Percentiles rank a stretch among this genome's conserved stretches.
Conservation (phyloP, 2,113 vertebrate species). For the Gambusia holbrooki region DNA sequence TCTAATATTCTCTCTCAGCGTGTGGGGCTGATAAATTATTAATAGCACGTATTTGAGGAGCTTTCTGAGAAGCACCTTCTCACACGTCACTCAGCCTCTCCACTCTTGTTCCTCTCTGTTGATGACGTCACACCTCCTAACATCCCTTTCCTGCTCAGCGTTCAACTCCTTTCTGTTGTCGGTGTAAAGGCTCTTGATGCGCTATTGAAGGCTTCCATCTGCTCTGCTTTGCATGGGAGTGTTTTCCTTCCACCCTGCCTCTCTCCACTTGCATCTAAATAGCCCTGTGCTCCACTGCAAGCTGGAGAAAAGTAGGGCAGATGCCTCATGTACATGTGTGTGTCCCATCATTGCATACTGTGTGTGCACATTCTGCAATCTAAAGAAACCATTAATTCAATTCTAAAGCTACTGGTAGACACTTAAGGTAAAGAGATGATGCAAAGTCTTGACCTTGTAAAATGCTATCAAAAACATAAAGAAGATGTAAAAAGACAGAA, state of each 20-base stretch:
- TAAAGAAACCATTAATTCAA: constrained; percentile 24
- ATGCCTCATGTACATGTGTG: constrained; percentile 67
- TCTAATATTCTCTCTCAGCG: constrained; percentile 62
- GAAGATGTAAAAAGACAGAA: neutral
- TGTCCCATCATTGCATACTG: constrained; percentile 37
- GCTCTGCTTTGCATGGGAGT: constrained; percentile 38
- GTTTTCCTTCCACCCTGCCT: constrained; percentile 34
- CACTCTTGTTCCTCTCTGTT: constrained; percentile 31
- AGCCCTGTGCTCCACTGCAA: constrained; percentile 52
- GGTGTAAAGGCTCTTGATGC: constrained; percentile 17
- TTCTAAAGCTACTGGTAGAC: constrained; percentile 6
- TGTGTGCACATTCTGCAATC: constrained; percentile 47
- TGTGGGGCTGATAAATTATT: constrained; percentile 63
- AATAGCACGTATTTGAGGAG: constrained; percentile 73
- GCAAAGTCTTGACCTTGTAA: neutral
- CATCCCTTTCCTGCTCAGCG: neutral
- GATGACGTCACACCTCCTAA: constrained; percentile 46
- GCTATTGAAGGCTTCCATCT: constrained; percentile 31
- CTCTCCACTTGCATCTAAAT: constrained; percentile 57
- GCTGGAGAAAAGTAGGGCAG: constrained; percentile 71
- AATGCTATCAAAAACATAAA: neutral
- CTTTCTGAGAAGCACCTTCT: constrained; percentile 66
- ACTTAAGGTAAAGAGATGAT: constrained; percentile 7
- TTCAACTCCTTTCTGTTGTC: constrained; percentile 1
- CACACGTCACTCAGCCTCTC: constrained; percentile 55